These are phyloP conservation scores for Chloroclystis v-ata DNA, from an alignment of 2,888 invertebrate genomes.

Conservation along the genomic window DNA sequence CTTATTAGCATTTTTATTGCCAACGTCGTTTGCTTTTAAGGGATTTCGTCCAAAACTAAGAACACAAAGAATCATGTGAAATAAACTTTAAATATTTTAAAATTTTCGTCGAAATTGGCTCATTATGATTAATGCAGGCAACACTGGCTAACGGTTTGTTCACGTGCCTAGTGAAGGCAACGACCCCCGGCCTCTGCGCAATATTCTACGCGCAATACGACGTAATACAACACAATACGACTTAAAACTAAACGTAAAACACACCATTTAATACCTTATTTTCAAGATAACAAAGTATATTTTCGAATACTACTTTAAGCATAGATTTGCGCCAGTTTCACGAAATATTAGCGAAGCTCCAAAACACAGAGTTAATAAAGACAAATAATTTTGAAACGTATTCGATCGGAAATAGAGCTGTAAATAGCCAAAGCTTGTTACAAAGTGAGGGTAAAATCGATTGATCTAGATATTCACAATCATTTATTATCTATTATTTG, in stretches of 20 bases:
- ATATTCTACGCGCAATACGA: conserved; percentile 69
- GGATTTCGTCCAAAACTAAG: too few species aligned
- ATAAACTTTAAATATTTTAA: neutral
- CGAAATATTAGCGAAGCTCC: conserved; percentile 31
- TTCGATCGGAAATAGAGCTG: conserved; percentile 24
- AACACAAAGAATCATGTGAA: too few species aligned
- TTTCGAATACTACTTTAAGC: neutral
- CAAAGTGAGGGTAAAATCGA: conserved; percentile 11
- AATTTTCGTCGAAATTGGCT: conserved; percentile 1
- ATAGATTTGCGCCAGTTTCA: neutral
- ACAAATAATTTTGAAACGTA: conserved; percentile 38
- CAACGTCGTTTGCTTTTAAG: too few species aligned
- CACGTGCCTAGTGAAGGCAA: conserved; percentile 74
- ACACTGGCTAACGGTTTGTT: conserved; percentile 66
- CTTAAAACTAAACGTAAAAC: conserved; percentile 21
- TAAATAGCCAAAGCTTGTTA: conserved; percentile 31
- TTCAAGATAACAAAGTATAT: neutral
- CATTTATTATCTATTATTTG: conserved; percentile 12
- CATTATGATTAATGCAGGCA: conserved; percentile 3
- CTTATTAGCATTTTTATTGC: too few species aligned
- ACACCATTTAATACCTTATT: conserved; percentile 26
- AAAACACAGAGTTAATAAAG: conserved; percentile 42
- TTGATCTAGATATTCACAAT: conserved; percentile 14
- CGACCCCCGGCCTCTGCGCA: conserved; percentile 76
- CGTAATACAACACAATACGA: conserved; percentile 28